phyloP scores from a whole-genome alignment of 2,113 vertebrate genomes.

The Dendropsophus ebraccatus region DNA sequence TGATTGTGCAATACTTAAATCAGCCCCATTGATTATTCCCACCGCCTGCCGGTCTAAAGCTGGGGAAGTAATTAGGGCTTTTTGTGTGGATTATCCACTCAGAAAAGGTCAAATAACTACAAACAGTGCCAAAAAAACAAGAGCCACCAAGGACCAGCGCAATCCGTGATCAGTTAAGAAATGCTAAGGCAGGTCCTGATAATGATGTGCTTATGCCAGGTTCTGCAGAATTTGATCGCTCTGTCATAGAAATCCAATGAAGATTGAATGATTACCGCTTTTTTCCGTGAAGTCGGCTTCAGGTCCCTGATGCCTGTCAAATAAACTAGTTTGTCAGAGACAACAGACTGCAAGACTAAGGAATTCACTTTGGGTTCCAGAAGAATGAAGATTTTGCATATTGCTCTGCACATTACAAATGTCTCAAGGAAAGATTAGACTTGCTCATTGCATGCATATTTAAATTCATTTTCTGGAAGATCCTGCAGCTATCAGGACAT shows the following conservation, averaged over 20 bases:
- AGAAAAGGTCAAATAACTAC: constrained; percentile 98
- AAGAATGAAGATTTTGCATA: constrained; percentile 63
- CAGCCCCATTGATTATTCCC: constrained; percentile 94
- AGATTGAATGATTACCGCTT: constrained; percentile 81
- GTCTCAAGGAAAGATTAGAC: constrained; percentile 45
- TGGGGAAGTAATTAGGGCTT: constrained; percentile 98
- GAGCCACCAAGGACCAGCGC: constrained; percentile 78
- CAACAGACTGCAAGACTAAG: constrained; percentile 79
- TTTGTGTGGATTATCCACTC: constrained; percentile 97
- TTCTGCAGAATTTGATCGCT: constrained; percentile 80
- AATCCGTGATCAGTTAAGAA: constrained; percentile 80
- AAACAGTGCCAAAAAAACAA: constrained; percentile 86
- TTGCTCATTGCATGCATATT: constrained; percentile 54
- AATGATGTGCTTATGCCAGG: constrained; percentile 84
- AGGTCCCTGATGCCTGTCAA: constrained; percentile 78
- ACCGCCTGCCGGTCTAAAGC: constrained; percentile 84
- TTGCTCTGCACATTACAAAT: constrained; percentile 57
- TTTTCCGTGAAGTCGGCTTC: constrained; percentile 74
- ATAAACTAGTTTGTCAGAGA: constrained; percentile 77
- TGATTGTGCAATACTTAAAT: constrained; percentile 94
- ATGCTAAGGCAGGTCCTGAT: constrained; percentile 82
- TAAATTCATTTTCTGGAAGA: constrained; percentile 12
- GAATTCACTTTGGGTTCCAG: constrained; percentile 68
- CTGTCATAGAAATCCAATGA: constrained; percentile 87
- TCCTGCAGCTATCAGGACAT: constrained; percentile 10